These are phyloP conservation scores for Oreohelix idahoensis DNA, from an alignment of 1,140 invertebrate species.

Conservation along the genomic window DNA sequence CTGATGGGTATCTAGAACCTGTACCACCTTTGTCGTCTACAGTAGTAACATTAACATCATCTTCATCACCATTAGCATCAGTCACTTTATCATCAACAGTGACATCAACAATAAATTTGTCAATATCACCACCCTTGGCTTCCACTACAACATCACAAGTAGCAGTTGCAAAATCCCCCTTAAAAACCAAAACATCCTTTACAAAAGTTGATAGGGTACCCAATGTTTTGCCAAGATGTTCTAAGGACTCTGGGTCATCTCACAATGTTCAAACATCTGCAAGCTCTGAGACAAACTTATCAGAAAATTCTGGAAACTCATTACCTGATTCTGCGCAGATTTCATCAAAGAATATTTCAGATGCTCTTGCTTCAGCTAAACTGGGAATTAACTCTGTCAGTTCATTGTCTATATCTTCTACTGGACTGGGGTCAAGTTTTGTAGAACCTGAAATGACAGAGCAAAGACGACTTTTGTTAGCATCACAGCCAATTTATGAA, in stretches of 20 bases:
- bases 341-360: not conserved
- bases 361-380: not conserved
- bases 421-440: constrained; percentile 21
- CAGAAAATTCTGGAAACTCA: constrained; percentile 22
- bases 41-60: not conserved
- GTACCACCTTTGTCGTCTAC: constrained; percentile 12
- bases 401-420: not conserved
- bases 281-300: constrained; percentile 24
- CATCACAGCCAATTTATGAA: constrained; percentile 68
- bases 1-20: constrained; percentile 60
- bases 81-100: not conserved
- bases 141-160: not conserved
- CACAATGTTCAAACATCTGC: constrained; percentile 23
- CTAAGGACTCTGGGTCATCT: constrained; percentile 4
- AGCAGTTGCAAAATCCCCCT: not conserved
- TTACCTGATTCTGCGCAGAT: not conserved
- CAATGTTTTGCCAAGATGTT: not conserved
- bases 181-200: not conserved
- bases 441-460: constrained; percentile 47
- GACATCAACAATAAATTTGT: not conserved
- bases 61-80: constrained; percentile 10
- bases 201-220: not conserved
- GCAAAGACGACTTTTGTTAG: constrained; percentile 55
- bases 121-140: not conserved
- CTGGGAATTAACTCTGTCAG: not conserved